A percentile compares a stretch with the other conserved stretches of the same genome.
phyloP scores from a whole-genome alignment of 2,113 vertebrate species.

The Clarias magur region DNA sequence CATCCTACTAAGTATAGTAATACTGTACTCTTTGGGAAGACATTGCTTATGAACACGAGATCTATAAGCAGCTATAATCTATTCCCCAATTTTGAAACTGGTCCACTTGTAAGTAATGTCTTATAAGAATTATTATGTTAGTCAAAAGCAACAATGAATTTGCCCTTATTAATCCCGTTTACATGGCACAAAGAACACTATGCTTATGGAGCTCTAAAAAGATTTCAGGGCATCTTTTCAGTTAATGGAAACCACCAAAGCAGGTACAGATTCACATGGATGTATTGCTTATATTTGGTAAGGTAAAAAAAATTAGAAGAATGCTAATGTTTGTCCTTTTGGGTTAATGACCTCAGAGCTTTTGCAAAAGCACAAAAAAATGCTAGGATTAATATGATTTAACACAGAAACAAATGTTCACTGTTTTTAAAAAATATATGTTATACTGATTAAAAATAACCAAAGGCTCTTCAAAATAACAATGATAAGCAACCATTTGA shows the following conservation, averaged over 20 bases:
- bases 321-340: background rate
- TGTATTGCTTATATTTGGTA: no score
- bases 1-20: background rate
- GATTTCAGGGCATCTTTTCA: background rate
- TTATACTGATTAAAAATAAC: background rate
- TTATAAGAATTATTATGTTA: background rate
- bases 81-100: background rate
- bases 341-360: background rate
- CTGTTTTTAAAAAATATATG: background rate
- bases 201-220: background rate
- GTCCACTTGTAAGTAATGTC: background rate
- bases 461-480: background rate
- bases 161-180: background rate
- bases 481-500: background rate
- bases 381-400: background rate
- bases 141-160: background rate
- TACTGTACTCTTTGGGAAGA: background rate
- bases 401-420: background rate
- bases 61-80: background rate
- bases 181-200: background rate
- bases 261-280: background rate
- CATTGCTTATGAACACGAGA: background rate
- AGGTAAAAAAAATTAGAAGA: background rate
- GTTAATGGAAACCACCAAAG: no score
- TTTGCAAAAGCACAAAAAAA: background rate